These are phyloP conservation scores for Peromyscus leucopus DNA, from an alignment of 2,113 vertebrate species.

Conservation along the genomic window DNA sequence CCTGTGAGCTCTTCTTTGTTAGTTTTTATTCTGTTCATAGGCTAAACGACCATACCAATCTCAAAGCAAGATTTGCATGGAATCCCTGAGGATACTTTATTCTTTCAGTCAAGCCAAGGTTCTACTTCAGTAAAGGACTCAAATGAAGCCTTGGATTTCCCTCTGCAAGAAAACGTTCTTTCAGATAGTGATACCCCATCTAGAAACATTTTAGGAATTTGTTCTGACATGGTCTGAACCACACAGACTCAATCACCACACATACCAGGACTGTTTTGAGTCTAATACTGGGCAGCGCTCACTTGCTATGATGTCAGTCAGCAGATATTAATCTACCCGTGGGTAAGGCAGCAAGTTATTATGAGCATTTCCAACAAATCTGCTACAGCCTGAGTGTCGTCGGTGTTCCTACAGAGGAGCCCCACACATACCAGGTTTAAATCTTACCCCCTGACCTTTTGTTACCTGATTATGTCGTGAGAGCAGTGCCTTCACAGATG, in stretches of 20 bases:
- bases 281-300: background rate
- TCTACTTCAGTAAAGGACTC: constrained; percentile 8
- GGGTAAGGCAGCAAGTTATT: background rate
- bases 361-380: background rate
- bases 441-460: background rate
- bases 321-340: background rate
- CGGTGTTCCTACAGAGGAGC: background rate
- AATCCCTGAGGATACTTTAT: background rate
- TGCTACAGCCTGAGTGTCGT: background rate
- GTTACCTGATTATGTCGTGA: background rate
- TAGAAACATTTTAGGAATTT: background rate
- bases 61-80: constrained; percentile 1
- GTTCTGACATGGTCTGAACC: background rate
- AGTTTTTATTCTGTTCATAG: background rate
- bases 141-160: background rate
- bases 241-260: background rate
- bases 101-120: background rate
- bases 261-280: background rate
- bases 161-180: background rate
- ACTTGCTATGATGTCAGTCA: background rate
- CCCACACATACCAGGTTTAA: background rate
- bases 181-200: background rate
- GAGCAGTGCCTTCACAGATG: background rate
- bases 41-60: constrained; percentile 29
- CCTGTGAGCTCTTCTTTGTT: background rate